Base-by-base conservation (phyloP, 2,113 vertebrate species). In the Meriones unguiculatus region DNA sequence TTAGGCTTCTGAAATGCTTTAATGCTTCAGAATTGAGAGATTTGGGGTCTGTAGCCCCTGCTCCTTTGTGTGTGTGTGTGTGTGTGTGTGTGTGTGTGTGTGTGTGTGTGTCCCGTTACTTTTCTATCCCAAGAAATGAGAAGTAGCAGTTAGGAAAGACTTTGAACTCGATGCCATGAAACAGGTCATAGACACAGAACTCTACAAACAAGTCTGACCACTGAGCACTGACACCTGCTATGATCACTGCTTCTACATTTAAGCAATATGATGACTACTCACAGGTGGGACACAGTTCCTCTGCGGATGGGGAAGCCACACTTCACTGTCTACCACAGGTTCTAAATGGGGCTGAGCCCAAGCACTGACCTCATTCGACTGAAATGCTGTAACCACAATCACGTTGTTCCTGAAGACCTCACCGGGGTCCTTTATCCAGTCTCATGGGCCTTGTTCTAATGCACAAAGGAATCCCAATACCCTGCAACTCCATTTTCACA, bases 1-100 rank as follows among this genome's bases (percentile, higher is more conserved):
- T 96, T 46, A 24, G 94, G 90, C 92, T 96, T 94, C 95, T 96
- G 78, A 90, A 96, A 96, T 94, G 81, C 67, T 94, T 46, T 92
- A 95, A 95, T 93, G 85, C 64, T 97, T 93, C 73, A 88, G 85
- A 96, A 89, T 82, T 90, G 77, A 96, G 85, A 90, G 75, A 93
- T 84, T 92, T 87, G 57, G 72, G 57, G 65, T 65, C 89, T 59
- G 72, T 8, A 78, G 35, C 3, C 73, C n/a, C 7, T 59, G n/a
- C 50, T 77, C 65, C 86, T 94, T 13, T 75, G 59, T 30, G 59
- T 35, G 22, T 73, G n/a, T 35, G 22, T 73, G n/a, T 46, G 46
- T 46, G 46, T 46, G 46, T 46, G 46, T 46, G 46, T 46, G 46
- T 46, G 46, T 46, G 46, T 46, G 46, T 46, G 46, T 46, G 46